Evolutionary conservation across 2,888 invertebrate genomes (phyloP), one percentile per base, ranked within the genome.

Genomic region (Drosophila recens): DNA sequence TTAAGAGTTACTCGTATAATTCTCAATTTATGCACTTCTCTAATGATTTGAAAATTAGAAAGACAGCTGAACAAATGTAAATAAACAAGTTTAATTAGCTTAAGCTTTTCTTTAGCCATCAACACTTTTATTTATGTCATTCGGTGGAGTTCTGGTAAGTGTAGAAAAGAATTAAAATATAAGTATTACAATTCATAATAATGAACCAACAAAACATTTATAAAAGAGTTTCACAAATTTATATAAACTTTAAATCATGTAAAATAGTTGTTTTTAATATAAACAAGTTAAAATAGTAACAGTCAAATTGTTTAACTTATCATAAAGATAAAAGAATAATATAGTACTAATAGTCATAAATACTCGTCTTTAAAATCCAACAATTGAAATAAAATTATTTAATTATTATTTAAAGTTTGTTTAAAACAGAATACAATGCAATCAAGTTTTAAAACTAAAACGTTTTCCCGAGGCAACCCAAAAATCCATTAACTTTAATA

Each of bases 401-500:
- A 52, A 42, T 42, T 45, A 36, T 34, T 23, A 23, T 53, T 72
- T 34, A 36, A 57, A 33, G 48, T 61, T 52, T 36, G 42, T 59
- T 52, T 64, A 51, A 52, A 38, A 53, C 34, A 20, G 33, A 62
- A 30, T 15, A 56, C 61, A 54, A 68, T 51, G 64, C 73, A 62
- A 72, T 40, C 54, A 65, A 76, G 75, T 70, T 69, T 42, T 1
- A 15, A 34, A 61, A 48, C 61, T 62, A 73, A 64, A 61, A 54
- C 67, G 54, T 75, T 66, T 45, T 30, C 63, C 58, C 66, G 49
- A 67, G 56, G 54, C 70, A 62, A 54, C 71, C 65, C 30, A 61
- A 76, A 73, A 79, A 64, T 66, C 77, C 87, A 82, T 82, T 79
- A 72, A 82, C 83, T 80, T 85, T 88, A 88, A 73, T 82, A 82